Evolutionary conservation across 2,888 invertebrate genomes (phyloP).

Genomic region (Globia sparganii): DNA sequence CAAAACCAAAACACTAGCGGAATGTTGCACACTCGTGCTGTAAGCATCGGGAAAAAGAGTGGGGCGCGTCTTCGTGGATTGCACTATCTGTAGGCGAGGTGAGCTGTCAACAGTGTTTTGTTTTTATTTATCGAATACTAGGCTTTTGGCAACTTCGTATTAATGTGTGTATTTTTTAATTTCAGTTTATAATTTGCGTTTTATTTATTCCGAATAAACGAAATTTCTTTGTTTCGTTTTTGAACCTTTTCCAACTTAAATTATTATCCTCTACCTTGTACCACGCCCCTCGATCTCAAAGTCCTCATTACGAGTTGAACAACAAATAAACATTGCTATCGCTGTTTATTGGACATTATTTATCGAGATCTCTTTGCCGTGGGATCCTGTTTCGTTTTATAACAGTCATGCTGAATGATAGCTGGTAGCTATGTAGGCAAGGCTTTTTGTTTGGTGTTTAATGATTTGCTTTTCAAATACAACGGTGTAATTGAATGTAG

Average conservation of each 20-base stretch:
- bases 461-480: slow-evolving; percentile 28
- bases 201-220: not conserved
- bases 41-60: too few species aligned
- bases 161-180: not conserved
- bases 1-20: too few species aligned
- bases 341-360: slow-evolving; percentile 83
- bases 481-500: not conserved
- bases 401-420: slow-evolving; percentile 36
- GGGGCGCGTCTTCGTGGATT: too few species aligned
- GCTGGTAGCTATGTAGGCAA: not conserved
- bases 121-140: not conserved
- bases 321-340: slow-evolving; percentile 81
- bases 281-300: slow-evolving; percentile 58
- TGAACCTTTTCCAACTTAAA: fast-evolving
- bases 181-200: not conserved
- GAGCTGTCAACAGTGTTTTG: not conserved
- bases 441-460: slow-evolving; percentile 24
- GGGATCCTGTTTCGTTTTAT: slow-evolving; percentile 52
- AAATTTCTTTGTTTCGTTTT: not conserved
- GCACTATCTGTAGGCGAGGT: too few species aligned
- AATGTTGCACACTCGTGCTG: too few species aligned
- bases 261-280: slow-evolving; percentile 39
- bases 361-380: slow-evolving; percentile 71
- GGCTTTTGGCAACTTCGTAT: not conserved
- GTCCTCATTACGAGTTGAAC: slow-evolving; percentile 82